phyloP scores from a whole-genome alignment of 2,113 vertebrate species.

The Pelecanoides urinatrix region DNA sequence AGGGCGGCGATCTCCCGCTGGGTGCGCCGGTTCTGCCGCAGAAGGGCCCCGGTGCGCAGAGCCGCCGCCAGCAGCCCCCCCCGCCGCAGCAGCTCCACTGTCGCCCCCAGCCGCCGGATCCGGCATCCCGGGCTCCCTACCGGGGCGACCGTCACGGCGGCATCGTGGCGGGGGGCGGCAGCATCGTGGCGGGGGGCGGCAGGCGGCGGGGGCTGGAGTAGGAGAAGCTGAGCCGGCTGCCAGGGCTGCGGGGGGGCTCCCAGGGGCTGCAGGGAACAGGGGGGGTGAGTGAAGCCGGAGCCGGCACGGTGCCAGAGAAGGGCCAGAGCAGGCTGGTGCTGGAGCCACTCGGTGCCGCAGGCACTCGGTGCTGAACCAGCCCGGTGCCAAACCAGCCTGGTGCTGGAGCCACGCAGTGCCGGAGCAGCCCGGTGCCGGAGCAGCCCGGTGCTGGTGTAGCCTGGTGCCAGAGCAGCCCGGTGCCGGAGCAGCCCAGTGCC shows the following conservation, averaged over 20 bases:
- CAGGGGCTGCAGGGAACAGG: constrained; percentile 5
- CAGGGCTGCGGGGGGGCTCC: not conserved
- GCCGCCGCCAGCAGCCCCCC: constrained; percentile 78
- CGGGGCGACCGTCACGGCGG: accelerated
- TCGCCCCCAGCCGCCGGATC: not conserved
- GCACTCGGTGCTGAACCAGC: too few species aligned
- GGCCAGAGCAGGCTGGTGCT: too few species aligned
- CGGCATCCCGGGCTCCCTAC: not conserved
- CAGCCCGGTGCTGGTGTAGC: too few species aligned
- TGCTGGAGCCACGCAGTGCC: too few species aligned
- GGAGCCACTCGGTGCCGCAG: not conserved
- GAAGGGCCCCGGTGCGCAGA: constrained; percentile 78
- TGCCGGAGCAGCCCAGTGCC: accelerated
- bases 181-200: not conserved
- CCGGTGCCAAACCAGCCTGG: too few species aligned
- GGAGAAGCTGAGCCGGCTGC: constrained; percentile 18
- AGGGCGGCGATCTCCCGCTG: constrained; percentile 74
- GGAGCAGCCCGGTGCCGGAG: too few species aligned
- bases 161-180: not conserved
- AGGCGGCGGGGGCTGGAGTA: constrained; percentile 53
- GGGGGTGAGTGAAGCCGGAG: not conserved
- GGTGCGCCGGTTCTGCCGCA: constrained; percentile 75
- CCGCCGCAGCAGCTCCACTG: constrained; percentile 73
- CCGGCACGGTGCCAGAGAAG: not conserved
- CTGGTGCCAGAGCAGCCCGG: not conserved